Evolutionary conservation across 1,140 invertebrate genomes (phyloP).

Genomic region (Heliconius hewitsoni): DNA sequence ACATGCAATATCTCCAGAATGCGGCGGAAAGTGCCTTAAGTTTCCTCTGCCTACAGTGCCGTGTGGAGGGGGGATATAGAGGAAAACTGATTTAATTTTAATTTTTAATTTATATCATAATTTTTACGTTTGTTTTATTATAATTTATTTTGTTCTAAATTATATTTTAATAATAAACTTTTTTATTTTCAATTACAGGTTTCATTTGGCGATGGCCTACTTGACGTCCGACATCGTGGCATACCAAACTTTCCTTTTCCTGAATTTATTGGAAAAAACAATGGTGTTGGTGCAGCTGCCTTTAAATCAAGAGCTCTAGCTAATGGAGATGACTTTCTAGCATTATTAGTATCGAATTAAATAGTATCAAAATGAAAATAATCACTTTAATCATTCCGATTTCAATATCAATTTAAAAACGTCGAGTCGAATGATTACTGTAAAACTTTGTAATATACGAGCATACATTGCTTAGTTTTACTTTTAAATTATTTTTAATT

Average conservation of each 20-base stretch:
- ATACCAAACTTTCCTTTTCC: slow-evolving; percentile 55
- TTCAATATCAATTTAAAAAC: not conserved
- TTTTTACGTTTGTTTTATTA: not conserved
- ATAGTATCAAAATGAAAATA: not conserved
- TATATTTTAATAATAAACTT: not conserved
- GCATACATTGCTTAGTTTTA: not conserved
- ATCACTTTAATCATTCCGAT: too few species aligned
- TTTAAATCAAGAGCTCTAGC: slow-evolving; percentile 48
- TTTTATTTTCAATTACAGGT: slow-evolving; percentile 49
- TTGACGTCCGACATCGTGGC: slow-evolving; percentile 67
- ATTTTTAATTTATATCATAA: not conserved
- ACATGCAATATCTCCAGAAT: too few species aligned
- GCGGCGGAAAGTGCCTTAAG: too few species aligned
- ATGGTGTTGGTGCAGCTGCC: slow-evolving; percentile 58
- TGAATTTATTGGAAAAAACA: slow-evolving; percentile 51
- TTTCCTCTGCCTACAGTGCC: too few species aligned
- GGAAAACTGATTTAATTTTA: too few species aligned
- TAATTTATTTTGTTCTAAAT: too few species aligned
- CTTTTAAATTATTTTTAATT: not conserved
- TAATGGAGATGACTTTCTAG: slow-evolving; percentile 59
- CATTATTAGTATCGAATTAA: slow-evolving; percentile 61
- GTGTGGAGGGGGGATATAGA: too few species aligned
- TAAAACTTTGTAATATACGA: not conserved
- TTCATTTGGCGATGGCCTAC: slow-evolving; percentile 57
- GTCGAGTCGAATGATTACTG: not conserved